Conservation (phyloP, 2,888 invertebrate species). For the Tinea pellionella region DNA sequence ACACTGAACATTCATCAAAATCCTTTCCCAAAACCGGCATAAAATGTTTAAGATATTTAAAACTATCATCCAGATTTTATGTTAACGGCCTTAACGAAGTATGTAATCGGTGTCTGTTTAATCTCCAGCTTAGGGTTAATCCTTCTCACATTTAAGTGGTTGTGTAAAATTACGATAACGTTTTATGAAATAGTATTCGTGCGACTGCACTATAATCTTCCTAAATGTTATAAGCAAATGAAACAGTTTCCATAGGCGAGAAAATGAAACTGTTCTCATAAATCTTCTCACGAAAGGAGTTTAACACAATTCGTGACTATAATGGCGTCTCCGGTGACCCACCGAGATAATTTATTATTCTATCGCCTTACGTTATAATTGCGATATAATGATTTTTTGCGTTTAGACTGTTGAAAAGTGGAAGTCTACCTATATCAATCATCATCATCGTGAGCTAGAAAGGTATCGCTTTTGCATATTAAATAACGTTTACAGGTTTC, state of each 20-base stretch:
- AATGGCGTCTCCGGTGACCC: constrained; percentile 31
- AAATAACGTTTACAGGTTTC: not conserved
- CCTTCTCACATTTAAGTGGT: constrained; percentile 6
- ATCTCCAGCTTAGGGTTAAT: constrained; percentile 5
- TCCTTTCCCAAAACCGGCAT: not conserved
- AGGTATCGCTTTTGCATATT: not conserved
- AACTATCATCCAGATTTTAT: not conserved
- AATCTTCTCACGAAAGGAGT: constrained; percentile 40
- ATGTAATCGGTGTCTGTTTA: not conserved
- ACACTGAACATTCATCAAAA: not conserved
- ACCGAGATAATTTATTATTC: constrained; percentile 36
- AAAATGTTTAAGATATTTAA: not conserved
- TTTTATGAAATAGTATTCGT: not conserved
- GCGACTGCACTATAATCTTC: not conserved
- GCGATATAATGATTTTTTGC: constrained; percentile 16
- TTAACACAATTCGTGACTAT: constrained; percentile 53
- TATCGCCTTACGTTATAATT: constrained; percentile 23
- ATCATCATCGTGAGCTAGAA: not conserved
- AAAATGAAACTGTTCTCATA: constrained; percentile 32
- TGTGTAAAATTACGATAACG: constrained; percentile 4
- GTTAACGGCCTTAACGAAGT: not conserved
- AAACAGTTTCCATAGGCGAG: constrained; percentile 17
- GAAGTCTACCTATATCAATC: constrained; percentile 12
- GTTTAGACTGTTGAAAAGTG: constrained; percentile 9
- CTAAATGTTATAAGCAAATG: constrained; percentile 7